A percentile compares a stretch with the other conserved stretches of the same genome.
Evolutionary conservation across 2,888 invertebrate species (phyloP).

Genomic region (Luperina nickerlii): DNA sequence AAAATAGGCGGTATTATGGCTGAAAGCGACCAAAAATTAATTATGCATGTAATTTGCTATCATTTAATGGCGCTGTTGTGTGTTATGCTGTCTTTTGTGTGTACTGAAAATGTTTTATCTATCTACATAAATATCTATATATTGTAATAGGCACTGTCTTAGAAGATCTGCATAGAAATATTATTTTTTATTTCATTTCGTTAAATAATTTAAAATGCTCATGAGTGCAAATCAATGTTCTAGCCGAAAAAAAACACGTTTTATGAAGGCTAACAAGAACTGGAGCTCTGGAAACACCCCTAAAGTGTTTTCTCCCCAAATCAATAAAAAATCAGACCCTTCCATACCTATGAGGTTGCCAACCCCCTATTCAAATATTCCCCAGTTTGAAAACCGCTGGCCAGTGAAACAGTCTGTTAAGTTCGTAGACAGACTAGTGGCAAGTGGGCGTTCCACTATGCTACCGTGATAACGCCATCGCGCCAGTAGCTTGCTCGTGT

Average conservation of each 20-base stretch:
- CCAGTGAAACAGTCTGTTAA: constrained; percentile 22
- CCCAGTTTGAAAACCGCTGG: constrained; percentile 36
- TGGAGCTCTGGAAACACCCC: too few relatives aligned
- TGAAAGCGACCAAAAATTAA: not conserved
- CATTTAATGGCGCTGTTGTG: not conserved
- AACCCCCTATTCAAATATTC: not conserved
- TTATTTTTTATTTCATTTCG: not conserved
- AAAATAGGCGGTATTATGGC: not conserved
- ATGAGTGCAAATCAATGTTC: not conserved
- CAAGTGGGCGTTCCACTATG: constrained; percentile 61
- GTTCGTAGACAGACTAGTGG: constrained; percentile 47
- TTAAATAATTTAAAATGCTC: not conserved
- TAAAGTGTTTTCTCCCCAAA: not conserved
- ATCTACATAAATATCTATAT: not conserved
- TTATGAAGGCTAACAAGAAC: not conserved
- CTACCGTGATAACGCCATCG: constrained; percentile 61
- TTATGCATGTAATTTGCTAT: not conserved
- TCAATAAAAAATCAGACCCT: constrained; percentile 1
- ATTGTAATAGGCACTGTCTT: not conserved
- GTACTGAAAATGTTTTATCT: not conserved
- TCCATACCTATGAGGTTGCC: not conserved
- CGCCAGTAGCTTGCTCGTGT: constrained; percentile 59
- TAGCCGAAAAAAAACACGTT: not conserved
- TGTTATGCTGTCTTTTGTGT: not conserved
- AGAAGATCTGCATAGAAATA: not conserved